Evolutionary conservation across 1,140 invertebrate genomes (phyloP).

Genomic region (Pogonomyrmex barbatus): DNA sequence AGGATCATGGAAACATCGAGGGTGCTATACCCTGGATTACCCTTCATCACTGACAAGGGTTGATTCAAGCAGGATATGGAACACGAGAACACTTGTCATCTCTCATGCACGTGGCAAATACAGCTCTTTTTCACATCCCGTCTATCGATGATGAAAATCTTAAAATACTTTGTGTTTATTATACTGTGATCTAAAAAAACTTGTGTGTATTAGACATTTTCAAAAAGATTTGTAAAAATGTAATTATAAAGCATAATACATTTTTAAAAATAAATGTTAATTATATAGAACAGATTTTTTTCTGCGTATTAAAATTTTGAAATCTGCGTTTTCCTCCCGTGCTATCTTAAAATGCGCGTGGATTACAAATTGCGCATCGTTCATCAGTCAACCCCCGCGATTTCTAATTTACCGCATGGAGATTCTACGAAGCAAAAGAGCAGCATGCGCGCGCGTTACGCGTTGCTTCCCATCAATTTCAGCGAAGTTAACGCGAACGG

Average conservation of each 20-base stretch:
- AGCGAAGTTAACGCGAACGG: conserved; percentile 55
- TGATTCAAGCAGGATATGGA: conserved; percentile 32
- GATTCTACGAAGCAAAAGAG: conserved; percentile 6
- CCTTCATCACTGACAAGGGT: conserved; percentile 22
- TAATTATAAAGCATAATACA: neutral
- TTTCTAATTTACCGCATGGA: conserved; percentile 62
- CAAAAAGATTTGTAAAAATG: neutral
- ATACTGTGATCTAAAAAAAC: neutral
- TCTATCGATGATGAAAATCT: neutral
- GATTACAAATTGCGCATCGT: conserved; percentile 33
- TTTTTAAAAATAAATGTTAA: conserved; percentile 10
- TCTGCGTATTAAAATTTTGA: neutral
- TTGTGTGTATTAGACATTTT: neutral
- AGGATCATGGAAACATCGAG: conserved; percentile 44
- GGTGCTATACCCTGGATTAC: conserved; percentile 15
- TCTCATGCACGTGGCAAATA: conserved; percentile 70
- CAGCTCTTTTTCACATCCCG: conserved; percentile 72
- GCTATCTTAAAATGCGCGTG: neutral
- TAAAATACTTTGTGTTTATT: neutral
- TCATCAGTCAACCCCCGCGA: conserved; percentile 55
- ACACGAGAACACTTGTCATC: conserved; percentile 69
- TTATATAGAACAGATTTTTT: neutral
- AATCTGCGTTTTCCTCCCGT: neutral
- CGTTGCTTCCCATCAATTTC: conserved; percentile 60
- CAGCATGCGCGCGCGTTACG: conserved; percentile 28